Evolutionary conservation across 2,797 vertebrate species (phyloP), one percentile per base, ranked within the genome.

Genomic region (Rhynchotus rufescens): DNA sequence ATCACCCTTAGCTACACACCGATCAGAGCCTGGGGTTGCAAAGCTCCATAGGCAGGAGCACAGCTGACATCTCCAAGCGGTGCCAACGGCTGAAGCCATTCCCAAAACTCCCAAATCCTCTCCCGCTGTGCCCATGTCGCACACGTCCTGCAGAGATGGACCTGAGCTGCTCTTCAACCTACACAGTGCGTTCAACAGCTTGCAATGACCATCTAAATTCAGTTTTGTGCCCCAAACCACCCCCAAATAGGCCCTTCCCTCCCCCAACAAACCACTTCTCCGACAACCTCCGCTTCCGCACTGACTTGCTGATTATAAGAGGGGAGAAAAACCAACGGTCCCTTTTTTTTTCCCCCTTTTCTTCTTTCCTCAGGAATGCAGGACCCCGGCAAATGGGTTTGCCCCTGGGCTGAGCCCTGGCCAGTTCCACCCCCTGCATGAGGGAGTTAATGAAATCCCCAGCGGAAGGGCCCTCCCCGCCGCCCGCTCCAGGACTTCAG

Each of bases 401-500:
- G 86, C 89, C 94, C 91, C 87, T 65, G 82, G 93, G 92, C 90
- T 61, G 84, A 95, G 88, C 92, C 15, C 15, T 30, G 95, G 95
- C 68, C 88, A 72, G 90, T 67, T 76, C 91, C 91, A 86, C 84
- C 94, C 94, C 90, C 94, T 60, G 84, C 92, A 26, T 21, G 77
- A 72, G 80, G 17, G 83, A 95, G 92, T 89, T 95, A 95, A 95
- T 92, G 96, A 95, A 92, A 96, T 45, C 57, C 36, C 14, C 71
- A 52, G 93, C 4, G 1, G 80, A 95, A 7, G 34, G 66, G 45
- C 83, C 78, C 86, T 93, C 90, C 6, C 78, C 42, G 36, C 64
- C 94, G 86, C 71, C 96, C 14, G 84, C 76, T 94, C 90, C 93
- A 86, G 91, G 95, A 96, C 96, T 96, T 95, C 87, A 38, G 96